Conservation (phyloP, 2,888 invertebrate genomes). For the Alcis repandata region DNA sequence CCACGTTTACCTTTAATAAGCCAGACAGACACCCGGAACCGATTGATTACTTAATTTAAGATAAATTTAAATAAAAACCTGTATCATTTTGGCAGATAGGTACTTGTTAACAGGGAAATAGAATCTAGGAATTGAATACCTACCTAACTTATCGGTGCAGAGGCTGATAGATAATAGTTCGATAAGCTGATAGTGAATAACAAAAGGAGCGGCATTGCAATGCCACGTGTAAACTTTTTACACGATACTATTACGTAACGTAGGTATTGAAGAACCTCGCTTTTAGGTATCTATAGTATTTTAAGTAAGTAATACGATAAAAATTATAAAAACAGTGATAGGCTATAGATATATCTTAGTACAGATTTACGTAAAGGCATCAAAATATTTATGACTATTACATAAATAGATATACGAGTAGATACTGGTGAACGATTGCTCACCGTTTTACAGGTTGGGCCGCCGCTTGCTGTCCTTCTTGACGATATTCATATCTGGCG, state of each 20-base stretch:
- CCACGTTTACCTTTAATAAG: too few species aligned
- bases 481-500: slow-evolving; percentile 56
- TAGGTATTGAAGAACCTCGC: too few species aligned
- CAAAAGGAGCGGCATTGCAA: neutral
- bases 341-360: neutral
- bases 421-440: neutral
- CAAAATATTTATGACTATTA: neutral
- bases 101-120: slow-evolving; percentile 1
- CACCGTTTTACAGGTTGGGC: slow-evolving; percentile 56
- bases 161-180: neutral
- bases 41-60: too few species aligned
- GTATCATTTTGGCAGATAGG: neutral
- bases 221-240: neutral
- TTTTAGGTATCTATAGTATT: too few species aligned
- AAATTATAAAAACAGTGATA: neutral
- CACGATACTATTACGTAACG: neutral
- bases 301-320: neutral
- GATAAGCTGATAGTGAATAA: neutral
- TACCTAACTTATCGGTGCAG: slow-evolving; percentile 1
- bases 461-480: slow-evolving; percentile 58
- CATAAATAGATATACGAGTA: neutral
- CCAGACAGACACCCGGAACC: too few species aligned
- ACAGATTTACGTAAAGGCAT: neutral
- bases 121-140: neutral
- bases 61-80: neutral